These are phyloP conservation scores for Natrix natrix DNA, from an alignment of 2,797 vertebrate species.

Conservation along the genomic window DNA sequence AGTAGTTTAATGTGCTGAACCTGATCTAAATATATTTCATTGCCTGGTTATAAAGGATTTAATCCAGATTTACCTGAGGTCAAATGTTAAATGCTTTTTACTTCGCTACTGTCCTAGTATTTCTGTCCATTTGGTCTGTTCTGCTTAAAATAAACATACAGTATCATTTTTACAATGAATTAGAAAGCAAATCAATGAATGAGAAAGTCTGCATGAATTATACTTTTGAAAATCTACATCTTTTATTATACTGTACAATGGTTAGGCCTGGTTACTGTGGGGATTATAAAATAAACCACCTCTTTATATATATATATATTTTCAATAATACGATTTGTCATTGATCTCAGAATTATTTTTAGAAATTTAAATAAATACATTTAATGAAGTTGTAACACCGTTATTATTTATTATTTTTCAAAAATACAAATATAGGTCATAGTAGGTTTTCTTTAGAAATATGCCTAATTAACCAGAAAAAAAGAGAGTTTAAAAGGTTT, in stretches of 20 bases:
- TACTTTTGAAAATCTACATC: constrained; percentile 6
- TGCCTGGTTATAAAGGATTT: neutral
- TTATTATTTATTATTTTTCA: neutral
- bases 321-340: neutral
- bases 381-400: neutral
- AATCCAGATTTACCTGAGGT: neutral
- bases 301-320: neutral
- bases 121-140: neutral
- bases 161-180: neutral
- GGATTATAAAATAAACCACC: neutral
- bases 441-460: neutral
- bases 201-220: neutral
- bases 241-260: neutral
- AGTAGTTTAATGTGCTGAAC: neutral
- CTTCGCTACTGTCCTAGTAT: neutral
- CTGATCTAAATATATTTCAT: neutral
- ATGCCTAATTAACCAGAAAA: neutral
- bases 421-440: neutral
- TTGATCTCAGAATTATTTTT: neutral
- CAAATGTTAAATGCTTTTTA: neutral
- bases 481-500: neutral
- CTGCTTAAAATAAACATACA: neutral
- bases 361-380: neutral
- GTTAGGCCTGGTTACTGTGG: neutral
- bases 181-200: neutral